Evolutionary conservation across 2,797 vertebrate species (phyloP).

Genomic region (Rhyacichthys aspro): DNA sequence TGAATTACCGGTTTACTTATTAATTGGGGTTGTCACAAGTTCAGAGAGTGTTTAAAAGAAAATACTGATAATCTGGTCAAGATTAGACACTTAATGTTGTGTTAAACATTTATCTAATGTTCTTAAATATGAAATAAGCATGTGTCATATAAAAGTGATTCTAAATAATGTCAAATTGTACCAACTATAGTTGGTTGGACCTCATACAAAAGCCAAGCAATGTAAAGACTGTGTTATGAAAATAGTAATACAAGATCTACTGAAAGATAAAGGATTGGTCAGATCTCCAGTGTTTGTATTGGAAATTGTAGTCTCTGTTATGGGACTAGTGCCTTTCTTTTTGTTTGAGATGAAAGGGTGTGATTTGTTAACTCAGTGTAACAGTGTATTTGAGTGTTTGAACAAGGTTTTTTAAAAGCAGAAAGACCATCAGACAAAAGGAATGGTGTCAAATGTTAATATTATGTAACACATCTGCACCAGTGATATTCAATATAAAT

Average conservation of each 20-base stretch:
- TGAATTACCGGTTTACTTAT: too few relatives aligned
- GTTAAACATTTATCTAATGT: too few relatives aligned
- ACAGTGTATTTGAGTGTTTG: constrained; percentile 17
- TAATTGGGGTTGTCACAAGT: too few relatives aligned
- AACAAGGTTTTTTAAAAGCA: not conserved
- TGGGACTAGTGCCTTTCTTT: not conserved
- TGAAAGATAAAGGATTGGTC: not conserved
- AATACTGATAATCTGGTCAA: too few relatives aligned
- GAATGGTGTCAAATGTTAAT: not conserved
- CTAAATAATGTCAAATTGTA: too few relatives aligned
- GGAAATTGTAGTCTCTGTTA: not conserved
- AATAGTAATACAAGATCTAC: not conserved
- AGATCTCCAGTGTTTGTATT: constrained; percentile 3
- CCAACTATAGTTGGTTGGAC: too few relatives aligned
- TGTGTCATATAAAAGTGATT: not conserved
- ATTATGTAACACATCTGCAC: not conserved
- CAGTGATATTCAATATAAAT: not conserved
- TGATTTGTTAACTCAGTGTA: constrained; percentile 5
- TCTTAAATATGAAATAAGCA: too few relatives aligned
- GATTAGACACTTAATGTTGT: too few relatives aligned
- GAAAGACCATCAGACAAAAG: constrained; percentile 1
- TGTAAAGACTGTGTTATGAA: not conserved
- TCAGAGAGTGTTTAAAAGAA: too few relatives aligned
- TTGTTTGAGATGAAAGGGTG: not conserved
- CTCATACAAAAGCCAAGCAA: not conserved